Conservation (phyloP, 1,140 invertebrate genomes). For the Sycophaga agraensis region DNA sequence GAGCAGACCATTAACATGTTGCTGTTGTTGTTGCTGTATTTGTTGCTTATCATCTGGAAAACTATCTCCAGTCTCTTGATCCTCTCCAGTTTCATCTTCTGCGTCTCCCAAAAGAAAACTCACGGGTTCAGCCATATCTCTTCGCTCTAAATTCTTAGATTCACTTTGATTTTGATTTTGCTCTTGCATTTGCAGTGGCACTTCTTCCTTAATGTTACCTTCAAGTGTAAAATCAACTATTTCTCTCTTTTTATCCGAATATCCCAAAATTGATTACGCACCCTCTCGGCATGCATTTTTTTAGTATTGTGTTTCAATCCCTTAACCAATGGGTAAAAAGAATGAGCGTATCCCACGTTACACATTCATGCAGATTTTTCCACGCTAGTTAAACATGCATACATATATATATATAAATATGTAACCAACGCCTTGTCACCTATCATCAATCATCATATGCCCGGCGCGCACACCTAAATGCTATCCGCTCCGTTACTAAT, state of each 20-base stretch:
- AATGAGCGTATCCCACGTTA: too few relatives aligned
- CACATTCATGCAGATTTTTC: too few relatives aligned
- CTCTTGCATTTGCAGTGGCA: neutral
- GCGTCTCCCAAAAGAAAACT: conserved; percentile 58
- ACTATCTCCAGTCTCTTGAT: conserved; percentile 54
- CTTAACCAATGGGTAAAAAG: too few relatives aligned
- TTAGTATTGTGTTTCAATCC: too few relatives aligned
- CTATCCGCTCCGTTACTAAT: too few relatives aligned
- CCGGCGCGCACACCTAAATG: too few relatives aligned
- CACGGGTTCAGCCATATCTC: conserved; percentile 49
- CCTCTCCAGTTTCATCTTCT: conserved; percentile 44
- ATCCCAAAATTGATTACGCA: too few relatives aligned
- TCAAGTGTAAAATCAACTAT: conserved; percentile 36
- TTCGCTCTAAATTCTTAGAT: neutral
- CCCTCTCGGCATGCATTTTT: neutral
- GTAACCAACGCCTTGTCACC: too few relatives aligned
- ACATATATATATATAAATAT: too few relatives aligned
- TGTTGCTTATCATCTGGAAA: conserved; percentile 43
- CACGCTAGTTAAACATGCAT: too few relatives aligned
- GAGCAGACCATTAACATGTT: conserved; percentile 52
- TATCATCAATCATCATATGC: too few relatives aligned
- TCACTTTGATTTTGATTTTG: neutral
- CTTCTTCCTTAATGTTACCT: conserved; percentile 43
- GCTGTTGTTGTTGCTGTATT: conserved; percentile 35
- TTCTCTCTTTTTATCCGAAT: neutral